A percentile compares a stretch with the other conserved stretches of the same genome.
These are phyloP conservation scores for Eptatretus atami DNA, from an alignment of 2,797 vertebrate genomes.

Conservation along the genomic window DNA sequence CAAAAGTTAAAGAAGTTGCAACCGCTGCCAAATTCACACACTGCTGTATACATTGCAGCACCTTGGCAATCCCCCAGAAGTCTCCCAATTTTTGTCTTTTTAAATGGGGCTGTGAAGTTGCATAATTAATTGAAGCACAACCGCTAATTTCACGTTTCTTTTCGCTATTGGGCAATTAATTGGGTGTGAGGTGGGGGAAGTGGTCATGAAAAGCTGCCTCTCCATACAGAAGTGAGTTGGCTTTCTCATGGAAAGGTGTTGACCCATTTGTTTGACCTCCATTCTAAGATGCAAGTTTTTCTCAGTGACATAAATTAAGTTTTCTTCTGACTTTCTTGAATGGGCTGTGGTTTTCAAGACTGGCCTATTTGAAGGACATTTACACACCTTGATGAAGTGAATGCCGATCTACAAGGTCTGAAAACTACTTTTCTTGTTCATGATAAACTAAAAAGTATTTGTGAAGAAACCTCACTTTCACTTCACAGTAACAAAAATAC, in stretches of 20 bases:
- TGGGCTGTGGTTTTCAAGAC: not conserved
- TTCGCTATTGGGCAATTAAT: not conserved
- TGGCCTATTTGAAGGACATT: not conserved
- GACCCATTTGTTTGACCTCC: not conserved
- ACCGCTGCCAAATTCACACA: slow-evolving; percentile 2
- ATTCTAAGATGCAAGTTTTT: not conserved
- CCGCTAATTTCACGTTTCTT: not conserved
- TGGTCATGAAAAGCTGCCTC: no score
- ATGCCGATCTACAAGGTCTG: not conserved
- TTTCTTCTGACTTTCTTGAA: not conserved
- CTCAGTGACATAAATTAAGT: not conserved
- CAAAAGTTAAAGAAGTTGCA: slow-evolving; percentile 4
- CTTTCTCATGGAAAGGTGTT: slow-evolving; percentile 4
- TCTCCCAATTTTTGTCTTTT: slow-evolving; percentile 1
- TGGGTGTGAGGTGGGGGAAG: not conserved
- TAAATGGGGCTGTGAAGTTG: not conserved
- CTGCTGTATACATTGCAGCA: not conserved
- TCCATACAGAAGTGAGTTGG: not conserved
- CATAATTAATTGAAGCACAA: no score
- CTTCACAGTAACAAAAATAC: not conserved
- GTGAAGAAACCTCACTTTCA: not conserved
- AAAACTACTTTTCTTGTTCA: not conserved
- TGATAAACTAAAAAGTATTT: not conserved
- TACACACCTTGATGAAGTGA: not conserved
- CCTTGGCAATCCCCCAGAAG: not conserved